These are phyloP conservation scores for Bombus pyrosoma DNA, from an alignment of 1,140 invertebrate species.

Conservation along the genomic window DNA sequence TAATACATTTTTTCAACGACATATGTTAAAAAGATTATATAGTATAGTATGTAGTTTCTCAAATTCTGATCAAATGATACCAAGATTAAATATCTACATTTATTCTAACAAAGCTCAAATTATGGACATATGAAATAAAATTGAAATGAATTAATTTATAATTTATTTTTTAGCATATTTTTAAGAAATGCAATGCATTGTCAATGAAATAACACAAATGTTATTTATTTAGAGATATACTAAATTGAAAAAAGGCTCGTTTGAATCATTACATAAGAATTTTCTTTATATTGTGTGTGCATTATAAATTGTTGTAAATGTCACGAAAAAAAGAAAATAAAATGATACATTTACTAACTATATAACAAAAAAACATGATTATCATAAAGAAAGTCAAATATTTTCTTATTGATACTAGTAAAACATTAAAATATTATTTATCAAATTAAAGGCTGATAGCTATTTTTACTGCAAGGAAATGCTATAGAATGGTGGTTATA, in stretches of 20 bases:
- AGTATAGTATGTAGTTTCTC: slow-evolving; percentile 2
- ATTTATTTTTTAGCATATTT: slow-evolving; percentile 38
- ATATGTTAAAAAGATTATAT: slow-evolving; percentile 3
- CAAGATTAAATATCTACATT: background rate
- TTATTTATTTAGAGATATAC: slow-evolving; percentile 36
- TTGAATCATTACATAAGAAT: slow-evolving; percentile 15
- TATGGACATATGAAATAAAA: background rate
- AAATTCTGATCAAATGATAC: background rate
- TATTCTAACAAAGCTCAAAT: slow-evolving; percentile 1
- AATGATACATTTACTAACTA: slow-evolving; percentile 12
- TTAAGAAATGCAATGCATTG: background rate
- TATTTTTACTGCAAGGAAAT: slow-evolving; percentile 37
- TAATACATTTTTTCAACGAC: background rate
- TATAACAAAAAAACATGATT: slow-evolving; percentile 30
- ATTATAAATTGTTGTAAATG: slow-evolving; percentile 31
- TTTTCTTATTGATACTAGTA: slow-evolving; percentile 55
- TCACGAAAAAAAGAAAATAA: background rate
- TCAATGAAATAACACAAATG: background rate
- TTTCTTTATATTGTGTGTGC: slow-evolving; percentile 5
- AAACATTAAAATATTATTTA: slow-evolving; percentile 51
- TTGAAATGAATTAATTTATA: slow-evolving; percentile 19
- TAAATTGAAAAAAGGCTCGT: background rate
- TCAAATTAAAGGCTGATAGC: slow-evolving; percentile 60
- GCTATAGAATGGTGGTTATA: slow-evolving; percentile 32
- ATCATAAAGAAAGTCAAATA: slow-evolving; percentile 49